phyloP scores from a whole-genome alignment of 2,888 invertebrate genomes.

The Leucophenga montana region DNA sequence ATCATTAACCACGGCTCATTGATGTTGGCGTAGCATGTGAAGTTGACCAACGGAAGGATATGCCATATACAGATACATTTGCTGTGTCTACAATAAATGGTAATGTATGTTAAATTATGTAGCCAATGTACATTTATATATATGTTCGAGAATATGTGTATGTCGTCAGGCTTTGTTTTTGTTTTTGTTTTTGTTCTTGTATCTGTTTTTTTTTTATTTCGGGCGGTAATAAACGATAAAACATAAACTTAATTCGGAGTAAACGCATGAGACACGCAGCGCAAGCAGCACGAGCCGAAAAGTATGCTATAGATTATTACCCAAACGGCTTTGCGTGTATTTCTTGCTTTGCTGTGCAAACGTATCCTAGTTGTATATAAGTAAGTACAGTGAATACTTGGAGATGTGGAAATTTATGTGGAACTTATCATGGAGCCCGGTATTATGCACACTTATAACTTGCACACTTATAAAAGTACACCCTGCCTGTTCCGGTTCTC shows the following conservation, averaged over 20 bases:
- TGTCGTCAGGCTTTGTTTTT: not conserved
- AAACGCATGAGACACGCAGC: conserved; percentile 49
- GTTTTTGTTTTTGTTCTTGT: conserved; percentile 4
- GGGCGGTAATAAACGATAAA: conserved; percentile 51
- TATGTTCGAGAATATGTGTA: conserved; percentile 43
- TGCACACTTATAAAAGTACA: too few relatives aligned
- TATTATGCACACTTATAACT: too few relatives aligned
- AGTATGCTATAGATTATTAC: conserved; percentile 34
- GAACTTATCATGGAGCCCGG: not conserved
- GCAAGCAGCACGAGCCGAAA: conserved; percentile 33
- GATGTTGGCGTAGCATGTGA: conserved; percentile 33
- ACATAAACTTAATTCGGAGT: conserved; percentile 49
- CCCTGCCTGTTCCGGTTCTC: too few relatives aligned
- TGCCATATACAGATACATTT: conserved; percentile 30
- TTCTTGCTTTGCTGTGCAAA: conserved; percentile 10
- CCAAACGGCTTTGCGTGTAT: not conserved
- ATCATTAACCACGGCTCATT: conserved; percentile 59
- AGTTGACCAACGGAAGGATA: conserved; percentile 42
- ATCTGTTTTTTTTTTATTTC: not conserved
- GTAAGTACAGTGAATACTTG: not conserved
- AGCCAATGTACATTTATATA: conserved; percentile 52
- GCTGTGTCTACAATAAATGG: conserved; percentile 42
- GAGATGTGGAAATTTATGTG: not conserved
- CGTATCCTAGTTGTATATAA: not conserved
- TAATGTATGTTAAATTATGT: conserved; percentile 57